A percentile compares a stretch with the other conserved stretches of the same genome.
phyloP scores from a whole-genome alignment of 1,140 invertebrate genomes.

The Drosophila mayri region DNA sequence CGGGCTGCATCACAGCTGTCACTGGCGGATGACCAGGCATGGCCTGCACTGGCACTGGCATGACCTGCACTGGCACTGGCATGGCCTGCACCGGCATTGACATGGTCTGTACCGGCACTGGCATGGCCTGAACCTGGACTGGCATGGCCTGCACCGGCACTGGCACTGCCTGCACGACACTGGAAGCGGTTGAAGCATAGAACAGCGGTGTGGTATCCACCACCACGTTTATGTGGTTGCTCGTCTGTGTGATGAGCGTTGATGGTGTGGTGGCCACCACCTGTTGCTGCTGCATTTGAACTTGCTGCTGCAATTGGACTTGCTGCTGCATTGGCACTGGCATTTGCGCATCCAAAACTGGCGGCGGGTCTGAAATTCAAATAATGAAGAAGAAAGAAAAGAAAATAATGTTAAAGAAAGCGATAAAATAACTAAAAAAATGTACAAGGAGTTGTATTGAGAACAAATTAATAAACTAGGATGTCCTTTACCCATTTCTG shows the following conservation, averaged over 20 bases:
- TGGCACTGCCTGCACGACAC: background rate
- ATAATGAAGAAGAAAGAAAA: constrained; percentile 1
- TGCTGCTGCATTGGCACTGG: background rate
- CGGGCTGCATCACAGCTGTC: background rate
- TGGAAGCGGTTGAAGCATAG: constrained; percentile 29
- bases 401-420: background rate
- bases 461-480: too few species aligned
- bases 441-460: background rate
- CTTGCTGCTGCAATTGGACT: background rate
- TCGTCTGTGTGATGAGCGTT: constrained; percentile 32
- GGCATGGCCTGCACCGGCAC: background rate
- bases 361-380: constrained; percentile 46
- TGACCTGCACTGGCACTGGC: background rate
- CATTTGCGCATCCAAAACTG: background rate
- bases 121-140: background rate
- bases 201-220: constrained; percentile 67
- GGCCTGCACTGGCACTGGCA: background rate
- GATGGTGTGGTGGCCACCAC: constrained; percentile 25
- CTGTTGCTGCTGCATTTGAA: background rate
- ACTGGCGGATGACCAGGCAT: background rate
- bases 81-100: background rate
- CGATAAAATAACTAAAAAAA: background rate
- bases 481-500: too few species aligned
- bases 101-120: background rate
- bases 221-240: constrained; percentile 54